phyloP scores from a whole-genome alignment of 2,888 invertebrate species.

The Dione juno region DNA sequence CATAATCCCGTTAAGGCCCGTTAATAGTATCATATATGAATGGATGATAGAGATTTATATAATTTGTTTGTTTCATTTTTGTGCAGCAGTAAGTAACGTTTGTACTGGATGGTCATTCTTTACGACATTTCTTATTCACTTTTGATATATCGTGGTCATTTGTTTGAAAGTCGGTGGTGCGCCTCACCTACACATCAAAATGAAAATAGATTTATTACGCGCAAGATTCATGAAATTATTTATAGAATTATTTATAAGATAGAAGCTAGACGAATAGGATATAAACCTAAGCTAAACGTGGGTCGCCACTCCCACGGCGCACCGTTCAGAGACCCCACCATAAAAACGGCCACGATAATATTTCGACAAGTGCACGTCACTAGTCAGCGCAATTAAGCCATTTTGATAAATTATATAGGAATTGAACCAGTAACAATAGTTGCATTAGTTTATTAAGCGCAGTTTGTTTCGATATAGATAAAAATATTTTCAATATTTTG shows the following conservation, averaged over 20 bases:
- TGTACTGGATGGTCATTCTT: background rate
- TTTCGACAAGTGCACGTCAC: conserved; percentile 35
- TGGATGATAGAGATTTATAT: no score
- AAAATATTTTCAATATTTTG: background rate
- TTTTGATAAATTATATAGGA: conserved; percentile 21
- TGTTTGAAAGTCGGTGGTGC: background rate
- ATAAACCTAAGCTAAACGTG: conserved; percentile 26
- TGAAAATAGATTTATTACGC: conserved; percentile 10
- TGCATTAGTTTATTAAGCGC: background rate
- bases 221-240: conserved; percentile 2
- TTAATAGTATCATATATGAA: no score
- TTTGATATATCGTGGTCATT: no score
- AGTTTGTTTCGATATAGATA: background rate
- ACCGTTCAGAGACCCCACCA: conserved; percentile 33
- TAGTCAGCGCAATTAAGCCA: conserved; percentile 28
- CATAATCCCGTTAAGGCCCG: no score
- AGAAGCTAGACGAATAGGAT: conserved; percentile 13
- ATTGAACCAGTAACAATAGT: background rate
- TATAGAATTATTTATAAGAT: conserved; percentile 9
- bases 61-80: no score
- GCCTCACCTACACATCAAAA: conserved; percentile 2
- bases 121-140: no score
- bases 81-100: no score
- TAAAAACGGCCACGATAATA: conserved; percentile 33
- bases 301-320: conserved; percentile 31